Conservation (phyloP, 2,888 invertebrate genomes). For the Oscheius myriophilus region DNA sequence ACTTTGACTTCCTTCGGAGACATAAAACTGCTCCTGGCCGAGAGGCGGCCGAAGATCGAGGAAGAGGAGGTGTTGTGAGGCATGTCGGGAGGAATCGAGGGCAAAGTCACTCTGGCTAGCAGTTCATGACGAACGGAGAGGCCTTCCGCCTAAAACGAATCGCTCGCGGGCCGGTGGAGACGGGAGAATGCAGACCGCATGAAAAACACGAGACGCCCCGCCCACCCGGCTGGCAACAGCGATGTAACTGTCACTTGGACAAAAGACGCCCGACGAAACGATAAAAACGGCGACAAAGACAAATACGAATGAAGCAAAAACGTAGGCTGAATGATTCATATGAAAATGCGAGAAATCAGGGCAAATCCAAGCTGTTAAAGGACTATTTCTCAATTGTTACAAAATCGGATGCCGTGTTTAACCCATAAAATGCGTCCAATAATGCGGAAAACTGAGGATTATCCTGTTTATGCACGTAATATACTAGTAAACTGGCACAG, state of each 20-base stretch:
- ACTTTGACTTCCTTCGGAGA: conserved; percentile 56
- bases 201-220: conserved; percentile 26
- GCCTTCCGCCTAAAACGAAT: conserved; percentile 10
- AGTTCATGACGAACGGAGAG: background rate
- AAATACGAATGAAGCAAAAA: background rate
- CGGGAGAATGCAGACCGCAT: conserved; percentile 12
- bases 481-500: too few species aligned
- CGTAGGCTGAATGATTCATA: background rate
- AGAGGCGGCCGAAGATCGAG: conserved; percentile 50
- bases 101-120: background rate
- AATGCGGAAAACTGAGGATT: too few species aligned
- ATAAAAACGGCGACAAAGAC: background rate
- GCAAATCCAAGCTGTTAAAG: background rate
- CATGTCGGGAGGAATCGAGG: conserved; percentile 35
- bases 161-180: conserved; percentile 15
- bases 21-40: conserved; percentile 51
- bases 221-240: conserved; percentile 17
- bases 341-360: background rate
- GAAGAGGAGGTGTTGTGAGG: conserved; percentile 47
- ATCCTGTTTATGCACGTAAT: too few species aligned
- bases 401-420: background rate
- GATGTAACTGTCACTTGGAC: background rate
- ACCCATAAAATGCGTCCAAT: too few species aligned
- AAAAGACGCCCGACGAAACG: background rate
- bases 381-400: background rate